phyloP scores from a whole-genome alignment of 2,888 invertebrate species.

The Seira ritae region DNA sequence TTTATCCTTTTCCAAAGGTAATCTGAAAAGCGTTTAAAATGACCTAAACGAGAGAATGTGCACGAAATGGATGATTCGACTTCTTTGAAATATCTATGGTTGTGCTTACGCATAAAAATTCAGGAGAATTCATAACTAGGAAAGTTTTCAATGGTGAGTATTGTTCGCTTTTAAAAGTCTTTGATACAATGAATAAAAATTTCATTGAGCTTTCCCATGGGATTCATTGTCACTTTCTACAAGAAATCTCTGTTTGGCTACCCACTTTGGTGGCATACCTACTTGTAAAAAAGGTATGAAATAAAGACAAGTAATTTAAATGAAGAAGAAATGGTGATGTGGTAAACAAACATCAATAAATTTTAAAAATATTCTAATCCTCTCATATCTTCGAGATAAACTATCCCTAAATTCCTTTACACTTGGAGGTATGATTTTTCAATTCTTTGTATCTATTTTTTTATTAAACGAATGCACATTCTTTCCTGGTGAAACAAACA shows the following conservation, averaged over 20 bases:
- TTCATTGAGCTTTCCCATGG: too few relatives aligned
- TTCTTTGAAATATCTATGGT: neutral
- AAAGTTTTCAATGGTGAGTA: neutral
- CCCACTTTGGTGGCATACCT: too few relatives aligned
- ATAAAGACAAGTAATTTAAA: too few relatives aligned
- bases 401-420: too few relatives aligned
- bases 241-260: too few relatives aligned
- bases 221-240: too few relatives aligned
- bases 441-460: neutral
- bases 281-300: too few relatives aligned
- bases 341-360: neutral
- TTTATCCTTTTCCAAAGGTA: neutral
- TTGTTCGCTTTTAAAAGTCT: too few relatives aligned
- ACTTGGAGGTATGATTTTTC: neutral
- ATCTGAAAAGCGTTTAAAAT: slow-evolving; percentile 26
- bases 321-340: too few relatives aligned
- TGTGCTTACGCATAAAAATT: neutral
- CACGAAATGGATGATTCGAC: neutral
- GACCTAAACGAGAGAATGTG: neutral
- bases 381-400: neutral
- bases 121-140: neutral
- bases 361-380: too few relatives aligned
- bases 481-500: neutral
- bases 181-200: too few relatives aligned
- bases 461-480: neutral